These are phyloP conservation scores for Heteractis magnifica DNA, from an alignment of 92 coral and sea anemone species.

Conservation along the genomic window DNA sequence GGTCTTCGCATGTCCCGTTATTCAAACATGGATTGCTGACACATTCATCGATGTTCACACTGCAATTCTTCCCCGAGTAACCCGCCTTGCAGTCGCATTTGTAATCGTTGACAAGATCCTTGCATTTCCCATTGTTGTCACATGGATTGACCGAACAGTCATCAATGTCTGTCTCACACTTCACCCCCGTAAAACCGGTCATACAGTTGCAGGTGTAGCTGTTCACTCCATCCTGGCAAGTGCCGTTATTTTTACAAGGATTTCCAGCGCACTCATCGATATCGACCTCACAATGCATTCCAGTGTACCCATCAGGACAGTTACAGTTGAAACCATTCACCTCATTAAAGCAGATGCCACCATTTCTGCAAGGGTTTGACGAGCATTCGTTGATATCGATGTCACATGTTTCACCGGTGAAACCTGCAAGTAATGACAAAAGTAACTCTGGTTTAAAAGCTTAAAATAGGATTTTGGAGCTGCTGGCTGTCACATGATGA, in stretches of 20 bases:
- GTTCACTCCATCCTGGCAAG: conserved; percentile 39
- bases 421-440: neutral
- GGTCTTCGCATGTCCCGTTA: conserved; percentile 45
- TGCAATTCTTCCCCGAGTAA: conserved; percentile 50
- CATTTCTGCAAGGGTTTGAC: conserved; percentile 18
- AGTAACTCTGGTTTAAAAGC: neutral
- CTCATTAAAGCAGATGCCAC: conserved; percentile 13
- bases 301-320: conserved; percentile 12
- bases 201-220: conserved; percentile 39
- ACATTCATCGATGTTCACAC: conserved; percentile 43
- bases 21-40: conserved; percentile 25
- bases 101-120: conserved; percentile 20
- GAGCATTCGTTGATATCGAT: neutral
- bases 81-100: conserved; percentile 35
- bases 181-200: conserved; percentile 17
- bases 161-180: conserved; percentile 30
- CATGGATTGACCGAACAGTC: conserved; percentile 33
- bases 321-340: conserved; percentile 1
- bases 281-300: neutral
- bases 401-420: neutral
- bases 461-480: no score
- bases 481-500: no score
- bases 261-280: conserved; percentile 39
- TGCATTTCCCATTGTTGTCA: conserved; percentile 18
- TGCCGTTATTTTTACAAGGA: conserved; percentile 47